Percentiles rank a stretch among this genome's conserved stretches.
These are phyloP conservation scores for Ariolimax columbianus DNA, from an alignment of 2,888 invertebrate genomes.

Conservation along the genomic window DNA sequence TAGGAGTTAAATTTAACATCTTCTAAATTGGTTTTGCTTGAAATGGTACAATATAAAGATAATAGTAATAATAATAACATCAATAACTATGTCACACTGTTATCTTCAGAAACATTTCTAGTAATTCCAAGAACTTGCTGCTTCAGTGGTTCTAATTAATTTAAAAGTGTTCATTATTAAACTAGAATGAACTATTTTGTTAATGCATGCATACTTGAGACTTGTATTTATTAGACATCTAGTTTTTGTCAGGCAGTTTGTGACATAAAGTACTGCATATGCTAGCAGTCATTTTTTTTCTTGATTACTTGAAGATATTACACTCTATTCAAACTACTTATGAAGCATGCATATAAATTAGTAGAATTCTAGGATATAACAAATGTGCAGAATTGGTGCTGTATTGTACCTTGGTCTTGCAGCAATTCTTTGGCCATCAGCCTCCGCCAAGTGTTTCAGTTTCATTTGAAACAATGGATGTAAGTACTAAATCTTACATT, in stretches of 20 bases:
- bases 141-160: neutral
- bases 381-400: slow-evolving; percentile 36
- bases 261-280: neutral
- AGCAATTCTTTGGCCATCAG: slow-evolving; percentile 60
- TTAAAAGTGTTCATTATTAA: no score
- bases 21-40: neutral
- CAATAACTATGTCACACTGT: neutral
- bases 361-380: slow-evolving; percentile 1
- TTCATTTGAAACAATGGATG: slow-evolving; percentile 55
- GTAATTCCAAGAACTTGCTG: neutral
- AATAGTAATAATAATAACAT: neutral
- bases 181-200: neutral
- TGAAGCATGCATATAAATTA: slow-evolving; percentile 6
- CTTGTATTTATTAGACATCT: neutral
- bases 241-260: neutral
- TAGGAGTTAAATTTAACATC: neutral
- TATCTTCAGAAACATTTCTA: neutral
- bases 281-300: neutral
- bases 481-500: slow-evolving; percentile 51
- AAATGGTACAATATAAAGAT: neutral
- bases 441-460: slow-evolving; percentile 57
- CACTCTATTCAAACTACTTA: neutral
- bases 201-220: neutral
- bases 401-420: slow-evolving; percentile 52
- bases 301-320: neutral